A percentile compares a stretch with the other conserved stretches of the same genome.
Conservation (phyloP, 2,113 vertebrate genomes). For the Scomber colias region DNA sequence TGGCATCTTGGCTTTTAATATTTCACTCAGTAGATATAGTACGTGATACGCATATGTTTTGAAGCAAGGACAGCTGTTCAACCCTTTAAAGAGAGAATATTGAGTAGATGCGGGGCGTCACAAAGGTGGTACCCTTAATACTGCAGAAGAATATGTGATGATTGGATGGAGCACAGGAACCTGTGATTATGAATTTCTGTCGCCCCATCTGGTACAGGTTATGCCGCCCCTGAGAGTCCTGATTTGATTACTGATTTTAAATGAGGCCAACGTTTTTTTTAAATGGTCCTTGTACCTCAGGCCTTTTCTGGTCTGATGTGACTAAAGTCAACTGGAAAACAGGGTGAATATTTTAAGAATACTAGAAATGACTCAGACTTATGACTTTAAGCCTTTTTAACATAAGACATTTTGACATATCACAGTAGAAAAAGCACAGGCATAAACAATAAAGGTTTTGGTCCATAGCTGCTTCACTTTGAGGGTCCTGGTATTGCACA, state of each 20-base stretch:
- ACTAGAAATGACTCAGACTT: too few relatives aligned
- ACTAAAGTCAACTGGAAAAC: too few relatives aligned
- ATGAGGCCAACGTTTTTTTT: not conserved
- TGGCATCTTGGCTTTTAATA: not conserved
- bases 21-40: slow-evolving; percentile 16
- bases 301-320: too few relatives aligned
- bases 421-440: too few relatives aligned
- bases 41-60: slow-evolving; percentile 35
- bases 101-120: slow-evolving; percentile 44
- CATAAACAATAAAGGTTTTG: too few relatives aligned
- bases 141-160: slow-evolving; percentile 56
- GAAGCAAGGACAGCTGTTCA: slow-evolving; percentile 49
- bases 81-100: slow-evolving; percentile 43
- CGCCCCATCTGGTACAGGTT: slow-evolving; percentile 33
- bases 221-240: not conserved
- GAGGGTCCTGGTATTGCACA: too few relatives aligned
- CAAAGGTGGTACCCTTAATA: slow-evolving; percentile 39
- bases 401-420: too few relatives aligned
- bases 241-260: slow-evolving; percentile 32
- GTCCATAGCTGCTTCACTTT: too few relatives aligned
- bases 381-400: too few relatives aligned
- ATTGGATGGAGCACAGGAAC: slow-evolving; percentile 41
- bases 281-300: not conserved
- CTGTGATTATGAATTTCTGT: slow-evolving; percentile 50
- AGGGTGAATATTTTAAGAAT: too few relatives aligned